Evolutionary conservation across 2,113 vertebrate genomes (phyloP).

Genomic region (Pandion haliaetus): DNA sequence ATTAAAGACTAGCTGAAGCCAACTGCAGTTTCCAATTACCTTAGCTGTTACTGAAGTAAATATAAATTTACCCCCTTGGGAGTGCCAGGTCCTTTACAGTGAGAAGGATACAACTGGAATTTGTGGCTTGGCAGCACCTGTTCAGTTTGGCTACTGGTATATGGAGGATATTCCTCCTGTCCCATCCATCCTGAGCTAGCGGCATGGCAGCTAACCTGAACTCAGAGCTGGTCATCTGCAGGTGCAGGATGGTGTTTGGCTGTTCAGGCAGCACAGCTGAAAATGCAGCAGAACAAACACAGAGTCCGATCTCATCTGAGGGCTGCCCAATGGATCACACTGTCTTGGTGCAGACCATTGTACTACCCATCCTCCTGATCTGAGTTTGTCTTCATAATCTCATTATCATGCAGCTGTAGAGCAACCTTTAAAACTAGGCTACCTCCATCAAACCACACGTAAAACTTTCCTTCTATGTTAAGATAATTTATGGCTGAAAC

Average conservation of each 20-base stretch:
- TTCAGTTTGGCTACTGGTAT: not conserved
- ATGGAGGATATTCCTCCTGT: not conserved
- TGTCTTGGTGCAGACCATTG: not conserved
- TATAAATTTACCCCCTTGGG: not conserved
- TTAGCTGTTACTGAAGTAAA: not conserved
- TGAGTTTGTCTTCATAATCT: not conserved
- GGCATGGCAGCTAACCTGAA: not conserved
- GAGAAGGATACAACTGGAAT: not conserved
- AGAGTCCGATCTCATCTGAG: not conserved
- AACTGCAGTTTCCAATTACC: not conserved
- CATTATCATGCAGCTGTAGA: not conserved
- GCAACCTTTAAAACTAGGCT: not conserved
- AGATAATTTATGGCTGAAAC: not conserved
- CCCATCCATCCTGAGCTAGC: accelerated
- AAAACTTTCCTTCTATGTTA: not conserved
- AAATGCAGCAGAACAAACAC: not conserved
- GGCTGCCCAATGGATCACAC: not conserved
- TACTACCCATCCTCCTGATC: not conserved
- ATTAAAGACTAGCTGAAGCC: not conserved
- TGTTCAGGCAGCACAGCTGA: not conserved
- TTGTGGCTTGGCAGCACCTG: not conserved
- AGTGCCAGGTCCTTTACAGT: not conserved
- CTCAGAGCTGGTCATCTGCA: not conserved
- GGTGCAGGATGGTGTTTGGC: not conserved
- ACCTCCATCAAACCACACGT: not conserved